Percentiles rank a stretch among this genome's conserved stretches.
Evolutionary conservation across 2,113 vertebrate species (phyloP).

Genomic region (Leptosomus discolor): DNA sequence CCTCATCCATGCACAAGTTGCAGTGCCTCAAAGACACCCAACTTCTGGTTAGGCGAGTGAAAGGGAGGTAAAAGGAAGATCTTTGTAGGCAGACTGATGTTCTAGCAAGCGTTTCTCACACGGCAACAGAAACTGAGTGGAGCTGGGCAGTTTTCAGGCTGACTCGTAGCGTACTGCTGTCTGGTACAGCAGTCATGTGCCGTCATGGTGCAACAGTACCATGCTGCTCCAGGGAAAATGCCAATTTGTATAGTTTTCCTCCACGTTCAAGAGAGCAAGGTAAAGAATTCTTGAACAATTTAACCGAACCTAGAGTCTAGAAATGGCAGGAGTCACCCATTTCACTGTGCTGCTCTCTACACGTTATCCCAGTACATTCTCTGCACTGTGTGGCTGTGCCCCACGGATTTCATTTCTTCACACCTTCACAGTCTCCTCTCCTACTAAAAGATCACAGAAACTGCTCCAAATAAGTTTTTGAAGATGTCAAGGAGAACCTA

Average conservation of each 20-base stretch:
- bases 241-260: background rate
- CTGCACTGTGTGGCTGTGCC: background rate
- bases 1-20: background rate
- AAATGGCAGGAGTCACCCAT: background rate
- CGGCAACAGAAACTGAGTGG: background rate
- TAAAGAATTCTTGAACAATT: background rate
- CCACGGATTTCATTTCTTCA: background rate
- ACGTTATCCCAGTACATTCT: rapidly evolving
- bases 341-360: background rate
- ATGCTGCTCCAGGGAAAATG: background rate
- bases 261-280: background rate
- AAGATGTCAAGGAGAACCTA: conserved; percentile 27
- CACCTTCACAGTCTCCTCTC: background rate
- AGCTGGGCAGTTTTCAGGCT: background rate
- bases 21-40: background rate
- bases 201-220: background rate
- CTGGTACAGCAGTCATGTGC: background rate
- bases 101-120: background rate
- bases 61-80: background rate
- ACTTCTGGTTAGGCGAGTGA: background rate
- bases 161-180: background rate
- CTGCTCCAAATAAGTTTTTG: background rate
- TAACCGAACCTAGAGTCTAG: background rate
- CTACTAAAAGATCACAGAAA: background rate
- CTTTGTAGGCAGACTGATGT: background rate